Evolutionary conservation across 2,888 invertebrate genomes (phyloP), one percentile per base, ranked within the genome.

Genomic region (Steinernema hermaphroditum): DNA sequence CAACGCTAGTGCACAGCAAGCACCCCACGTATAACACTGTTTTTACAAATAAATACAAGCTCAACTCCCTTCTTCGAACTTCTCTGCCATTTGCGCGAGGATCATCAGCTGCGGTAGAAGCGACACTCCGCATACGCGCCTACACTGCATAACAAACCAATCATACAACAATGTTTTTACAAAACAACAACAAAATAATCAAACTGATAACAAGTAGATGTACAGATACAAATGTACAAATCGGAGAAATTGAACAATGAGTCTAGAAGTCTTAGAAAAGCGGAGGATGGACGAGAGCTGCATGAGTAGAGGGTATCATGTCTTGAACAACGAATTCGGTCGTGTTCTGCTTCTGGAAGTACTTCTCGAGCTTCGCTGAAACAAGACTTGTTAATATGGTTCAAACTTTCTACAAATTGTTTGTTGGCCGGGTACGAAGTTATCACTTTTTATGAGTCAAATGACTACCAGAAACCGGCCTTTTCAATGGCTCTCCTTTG

Each of bases 311-410:
- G n/a, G 16, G 29, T 19, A 41, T 37, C 34, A 34, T 70, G 27
- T 19, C 73, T 69, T 32, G 70, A 72, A 77, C 68, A 50, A 77
- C 76, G 73, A 78, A 72, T 19, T 70, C 72, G 44, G 22, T 49
- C 2, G 27, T 32, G 32, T 32, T 62, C 32, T 81, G 80, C 71
- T 87, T 86, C 32, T 84, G 82, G 78, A 86, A 86, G 74, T 86
- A 87, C 75, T 86, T 87, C 79, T 86, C 86, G 68, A 86, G 78
- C 76, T 86, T 86, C 32, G 84, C 85, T 86, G 78, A 76, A 84
- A 68, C n/a, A 32, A 14, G 34, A 49, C 16, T 62, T 62, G 29
- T 9, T 32, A 32, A 62, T 14, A 62, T 50, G n/a, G n/a, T n/a
- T n/a, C n/a, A n/a, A n/a, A n/a, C n/a, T 46, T 19, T 16, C 37